phyloP scores from a whole-genome alignment of 2,888 invertebrate species.

The Galeruca laticollis region DNA sequence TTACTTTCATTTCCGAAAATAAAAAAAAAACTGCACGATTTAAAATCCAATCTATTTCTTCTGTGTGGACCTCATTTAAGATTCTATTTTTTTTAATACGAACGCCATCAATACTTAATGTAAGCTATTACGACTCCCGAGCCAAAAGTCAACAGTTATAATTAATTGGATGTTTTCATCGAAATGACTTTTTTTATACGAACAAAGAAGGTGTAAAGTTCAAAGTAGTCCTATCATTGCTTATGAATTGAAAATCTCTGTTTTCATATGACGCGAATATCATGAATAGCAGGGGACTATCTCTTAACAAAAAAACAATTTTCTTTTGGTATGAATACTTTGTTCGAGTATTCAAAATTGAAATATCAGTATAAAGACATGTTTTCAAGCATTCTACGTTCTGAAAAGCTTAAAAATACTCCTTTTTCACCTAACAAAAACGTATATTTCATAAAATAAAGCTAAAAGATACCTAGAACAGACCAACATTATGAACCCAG shows the following conservation, averaged over 20 bases:
- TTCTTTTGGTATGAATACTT: neutral
- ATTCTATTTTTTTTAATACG: neutral
- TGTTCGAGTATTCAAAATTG: too few relatives aligned
- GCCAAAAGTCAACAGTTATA: slow-evolving; percentile 28
- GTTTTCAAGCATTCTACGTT: too few relatives aligned
- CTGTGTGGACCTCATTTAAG: neutral
- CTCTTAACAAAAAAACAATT: neutral
- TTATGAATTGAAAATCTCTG: neutral
- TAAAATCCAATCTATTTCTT: slow-evolving; percentile 13
- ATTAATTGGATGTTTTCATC: neutral
- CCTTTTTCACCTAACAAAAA: too few relatives aligned
- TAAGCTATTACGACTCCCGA: slow-evolving; percentile 22
- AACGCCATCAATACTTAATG: slow-evolving; percentile 30
- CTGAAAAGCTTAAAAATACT: too few relatives aligned
- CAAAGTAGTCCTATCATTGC: slow-evolving; percentile 1
- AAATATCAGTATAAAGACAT: too few relatives aligned
- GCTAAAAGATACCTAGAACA: too few relatives aligned
- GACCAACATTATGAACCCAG: too few relatives aligned
- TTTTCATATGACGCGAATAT: neutral
- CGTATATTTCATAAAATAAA: too few relatives aligned
- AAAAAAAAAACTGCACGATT: neutral
- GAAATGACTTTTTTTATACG: neutral
- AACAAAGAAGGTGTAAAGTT: neutral
- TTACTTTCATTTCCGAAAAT: slow-evolving; percentile 2
- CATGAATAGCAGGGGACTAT: neutral